Evolutionary conservation across 2,888 invertebrate genomes (phyloP).

Genomic region (Drosophila neoperkinsi): DNA sequence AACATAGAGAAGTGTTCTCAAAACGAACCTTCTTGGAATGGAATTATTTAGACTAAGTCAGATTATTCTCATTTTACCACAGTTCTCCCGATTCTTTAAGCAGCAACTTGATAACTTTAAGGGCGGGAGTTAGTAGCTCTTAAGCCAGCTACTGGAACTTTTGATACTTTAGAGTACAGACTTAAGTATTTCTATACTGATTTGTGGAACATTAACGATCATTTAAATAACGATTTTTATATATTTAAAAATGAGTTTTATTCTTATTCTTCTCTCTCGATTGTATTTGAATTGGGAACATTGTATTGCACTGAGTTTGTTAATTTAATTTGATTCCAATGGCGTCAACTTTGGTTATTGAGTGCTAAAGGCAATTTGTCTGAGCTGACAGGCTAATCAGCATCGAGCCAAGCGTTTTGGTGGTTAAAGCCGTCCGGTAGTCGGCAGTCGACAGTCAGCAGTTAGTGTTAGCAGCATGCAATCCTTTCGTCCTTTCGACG

Average conservation of each 20-base stretch:
- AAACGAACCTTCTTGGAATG: background rate
- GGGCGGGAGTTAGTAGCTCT: background rate
- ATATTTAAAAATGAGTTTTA: background rate
- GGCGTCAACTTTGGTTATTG: constrained; percentile 54
- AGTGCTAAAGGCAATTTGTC: constrained; percentile 63
- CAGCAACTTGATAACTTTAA: background rate
- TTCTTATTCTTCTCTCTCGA: background rate
- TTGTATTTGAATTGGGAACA: background rate
- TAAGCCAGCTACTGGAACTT: background rate
- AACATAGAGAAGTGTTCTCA: background rate
- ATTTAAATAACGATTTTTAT: background rate
- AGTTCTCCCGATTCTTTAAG: background rate
- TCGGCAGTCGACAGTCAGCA: background rate
- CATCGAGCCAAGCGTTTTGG: constrained; percentile 19
- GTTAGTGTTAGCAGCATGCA: constrained; percentile 13
- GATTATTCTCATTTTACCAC: background rate
- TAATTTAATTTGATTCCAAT: constrained; percentile 60
- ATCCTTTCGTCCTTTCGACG: constrained; percentile 44
- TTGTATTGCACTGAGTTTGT: constrained; percentile 4
- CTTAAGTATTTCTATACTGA: background rate
- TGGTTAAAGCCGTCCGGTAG: constrained; percentile 18
- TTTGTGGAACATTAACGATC: background rate
- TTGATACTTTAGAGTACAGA: background rate
- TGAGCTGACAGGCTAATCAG: constrained; percentile 70
- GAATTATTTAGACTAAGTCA: no score